Evolutionary conservation across 2,888 invertebrate species (phyloP).

Genomic region (Eumacrocentrus americanus): DNA sequence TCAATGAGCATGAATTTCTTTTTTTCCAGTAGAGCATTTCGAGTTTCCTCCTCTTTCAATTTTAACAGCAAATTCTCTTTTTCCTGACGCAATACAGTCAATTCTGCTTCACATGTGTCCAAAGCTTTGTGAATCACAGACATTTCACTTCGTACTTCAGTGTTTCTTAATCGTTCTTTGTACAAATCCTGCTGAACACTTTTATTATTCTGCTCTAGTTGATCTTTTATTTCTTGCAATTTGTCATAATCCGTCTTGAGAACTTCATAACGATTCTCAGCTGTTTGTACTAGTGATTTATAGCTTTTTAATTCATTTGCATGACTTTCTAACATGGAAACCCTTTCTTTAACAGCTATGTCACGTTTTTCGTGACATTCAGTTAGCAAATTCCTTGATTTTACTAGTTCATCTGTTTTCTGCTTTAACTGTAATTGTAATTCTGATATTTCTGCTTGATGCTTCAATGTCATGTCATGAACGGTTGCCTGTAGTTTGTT

Average conservation of each 20-base stretch:
- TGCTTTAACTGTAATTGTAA: slow-evolving; percentile 66
- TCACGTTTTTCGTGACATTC: slow-evolving; percentile 60
- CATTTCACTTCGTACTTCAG: slow-evolving; percentile 56
- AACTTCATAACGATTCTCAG: slow-evolving; percentile 52
- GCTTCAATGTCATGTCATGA: slow-evolving; percentile 63
- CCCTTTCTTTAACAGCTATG: slow-evolving; percentile 51
- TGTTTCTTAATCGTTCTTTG: slow-evolving; percentile 51
- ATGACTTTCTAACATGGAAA: slow-evolving; percentile 52
- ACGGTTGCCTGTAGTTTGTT: slow-evolving; percentile 58
- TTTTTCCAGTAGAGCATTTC: slow-evolving; percentile 64
- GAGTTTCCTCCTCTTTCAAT: slow-evolving; percentile 64
- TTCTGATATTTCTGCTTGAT: slow-evolving; percentile 62
- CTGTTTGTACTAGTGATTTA: slow-evolving; percentile 52
- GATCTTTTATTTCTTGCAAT: slow-evolving; percentile 47
- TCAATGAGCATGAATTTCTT: slow-evolving; percentile 66
- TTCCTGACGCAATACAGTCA: slow-evolving; percentile 60
- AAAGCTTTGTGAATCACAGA: slow-evolving; percentile 55
- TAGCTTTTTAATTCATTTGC: slow-evolving; percentile 56
- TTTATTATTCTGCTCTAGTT: slow-evolving; percentile 49
- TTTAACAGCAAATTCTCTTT: slow-evolving; percentile 65
- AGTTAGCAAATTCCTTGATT: slow-evolving; percentile 60
- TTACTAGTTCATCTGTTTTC: slow-evolving; percentile 75
- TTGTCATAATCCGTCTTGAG: slow-evolving; percentile 50
- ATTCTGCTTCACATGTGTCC: slow-evolving; percentile 59
- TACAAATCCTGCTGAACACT: slow-evolving; percentile 54